phyloP scores from a whole-genome alignment of 1,140 invertebrate genomes.

The Trissolcus basalis region DNA sequence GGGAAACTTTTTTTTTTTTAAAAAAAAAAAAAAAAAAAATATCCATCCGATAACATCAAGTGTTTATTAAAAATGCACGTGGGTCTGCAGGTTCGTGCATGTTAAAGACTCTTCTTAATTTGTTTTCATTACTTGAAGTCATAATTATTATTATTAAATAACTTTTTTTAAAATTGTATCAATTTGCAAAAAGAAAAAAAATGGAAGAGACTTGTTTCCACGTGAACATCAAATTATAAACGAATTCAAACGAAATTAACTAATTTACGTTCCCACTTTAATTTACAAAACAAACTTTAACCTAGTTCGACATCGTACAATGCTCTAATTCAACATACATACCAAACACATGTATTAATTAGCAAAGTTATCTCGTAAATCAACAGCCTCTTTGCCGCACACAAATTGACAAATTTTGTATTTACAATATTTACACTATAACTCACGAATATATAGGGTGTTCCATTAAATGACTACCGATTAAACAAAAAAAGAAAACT shows the following conservation, averaged over 20 bases:
- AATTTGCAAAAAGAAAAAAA: not conserved
- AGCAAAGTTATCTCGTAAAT: constrained; percentile 53
- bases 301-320: constrained; percentile 40
- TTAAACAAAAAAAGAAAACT: no score
- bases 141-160: not conserved
- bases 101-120: no score
- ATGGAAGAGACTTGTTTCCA: not conserved
- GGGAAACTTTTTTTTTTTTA: no score
- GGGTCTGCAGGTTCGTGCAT: no score
- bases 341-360: constrained; percentile 54
- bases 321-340: constrained; percentile 48
- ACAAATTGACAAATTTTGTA: constrained; percentile 49
- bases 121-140: no score
- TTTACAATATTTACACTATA: constrained; percentile 45
- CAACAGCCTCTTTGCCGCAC: constrained; percentile 46
- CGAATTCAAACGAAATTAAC: constrained; percentile 34
- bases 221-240: constrained; percentile 3
- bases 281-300: constrained; percentile 51
- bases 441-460: no score
- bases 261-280: constrained; percentile 40
- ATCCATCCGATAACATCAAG: no score
- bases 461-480: no score
- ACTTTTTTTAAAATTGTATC: not conserved
- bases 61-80: no score
- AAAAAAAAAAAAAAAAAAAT: no score